Conservation (phyloP, 2,888 invertebrate species). For the Limnephilus auricula region DNA sequence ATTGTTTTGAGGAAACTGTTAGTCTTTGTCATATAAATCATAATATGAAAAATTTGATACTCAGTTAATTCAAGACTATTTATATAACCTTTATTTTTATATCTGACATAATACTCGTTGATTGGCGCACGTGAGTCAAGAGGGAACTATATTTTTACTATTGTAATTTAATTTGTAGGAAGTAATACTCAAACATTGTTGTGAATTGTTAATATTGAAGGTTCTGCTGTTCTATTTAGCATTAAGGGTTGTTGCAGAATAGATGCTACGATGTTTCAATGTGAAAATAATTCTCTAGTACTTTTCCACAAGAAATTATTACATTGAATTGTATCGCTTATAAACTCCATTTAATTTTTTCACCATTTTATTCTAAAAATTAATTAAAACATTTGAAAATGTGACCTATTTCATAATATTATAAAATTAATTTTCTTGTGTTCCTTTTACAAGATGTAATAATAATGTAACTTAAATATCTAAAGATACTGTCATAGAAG, state of each 20-base stretch:
- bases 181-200: slow-evolving; percentile 37
- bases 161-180: slow-evolving; percentile 32
- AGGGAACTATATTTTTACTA: slow-evolving; percentile 20
- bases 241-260: neutral
- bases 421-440: neutral
- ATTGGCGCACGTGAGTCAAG: neutral
- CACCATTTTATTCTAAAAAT: neutral
- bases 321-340: neutral
- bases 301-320: neutral
- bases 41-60: slow-evolving; percentile 12
- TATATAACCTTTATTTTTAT: slow-evolving; percentile 18
- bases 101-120: slow-evolving; percentile 38
- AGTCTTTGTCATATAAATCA: neutral
- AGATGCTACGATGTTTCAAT: neutral
- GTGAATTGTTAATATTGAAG: slow-evolving; percentile 12
- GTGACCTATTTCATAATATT: neutral
- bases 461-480: neutral
- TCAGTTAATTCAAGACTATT: slow-evolving; percentile 20
- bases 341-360: neutral
- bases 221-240: slow-evolving; percentile 23
- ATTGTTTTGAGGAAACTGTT: neutral
- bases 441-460: neutral
- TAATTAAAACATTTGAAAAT: neutral
- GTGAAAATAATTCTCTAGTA: neutral
- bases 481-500: neutral